These are phyloP conservation scores for Ericerus pela DNA, from an alignment of 1,140 invertebrate genomes.

Conservation along the genomic window DNA sequence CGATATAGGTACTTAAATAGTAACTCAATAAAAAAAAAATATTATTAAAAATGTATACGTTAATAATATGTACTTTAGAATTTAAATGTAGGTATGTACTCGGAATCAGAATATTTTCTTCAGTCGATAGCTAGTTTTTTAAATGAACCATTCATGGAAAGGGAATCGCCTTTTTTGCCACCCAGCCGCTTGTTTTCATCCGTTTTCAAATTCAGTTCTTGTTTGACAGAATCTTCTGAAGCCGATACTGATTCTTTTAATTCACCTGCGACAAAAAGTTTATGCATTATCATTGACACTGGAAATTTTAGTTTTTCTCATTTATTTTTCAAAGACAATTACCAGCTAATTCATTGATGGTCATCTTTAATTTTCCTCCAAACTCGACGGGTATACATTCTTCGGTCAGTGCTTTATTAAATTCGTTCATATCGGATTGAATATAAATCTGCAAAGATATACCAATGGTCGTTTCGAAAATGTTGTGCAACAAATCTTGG, in stretches of 20 bases:
- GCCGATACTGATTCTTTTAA: not conserved
- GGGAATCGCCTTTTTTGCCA: not conserved
- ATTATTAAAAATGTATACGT: no score
- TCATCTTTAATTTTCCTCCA: slow-evolving; percentile 16
- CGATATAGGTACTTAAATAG: no score
- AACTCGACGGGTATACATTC: slow-evolving; percentile 21
- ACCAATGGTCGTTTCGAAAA: not conserved
- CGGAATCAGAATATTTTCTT: no score
- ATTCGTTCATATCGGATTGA: slow-evolving; percentile 20
- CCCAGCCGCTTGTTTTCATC: not conserved
- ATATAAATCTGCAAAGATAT: slow-evolving; percentile 21
- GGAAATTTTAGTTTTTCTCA: not conserved
- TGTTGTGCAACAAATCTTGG: not conserved
- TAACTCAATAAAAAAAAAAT: no score
- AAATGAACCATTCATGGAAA: slow-evolving; percentile 6
- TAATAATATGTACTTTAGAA: no score
- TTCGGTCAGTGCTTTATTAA: slow-evolving; percentile 19
- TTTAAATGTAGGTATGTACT: no score
- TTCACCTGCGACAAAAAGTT: not conserved
- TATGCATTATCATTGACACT: not conserved
- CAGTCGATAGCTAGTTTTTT: slow-evolving; percentile 13
- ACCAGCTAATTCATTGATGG: not conserved
- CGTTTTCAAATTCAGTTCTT: not conserved
- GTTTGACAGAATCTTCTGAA: not conserved
- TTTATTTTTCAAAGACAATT: not conserved